These are phyloP conservation scores for Disparrhopalites patrizii DNA, from an alignment of 2,888 invertebrate species.

Conservation along the genomic window DNA sequence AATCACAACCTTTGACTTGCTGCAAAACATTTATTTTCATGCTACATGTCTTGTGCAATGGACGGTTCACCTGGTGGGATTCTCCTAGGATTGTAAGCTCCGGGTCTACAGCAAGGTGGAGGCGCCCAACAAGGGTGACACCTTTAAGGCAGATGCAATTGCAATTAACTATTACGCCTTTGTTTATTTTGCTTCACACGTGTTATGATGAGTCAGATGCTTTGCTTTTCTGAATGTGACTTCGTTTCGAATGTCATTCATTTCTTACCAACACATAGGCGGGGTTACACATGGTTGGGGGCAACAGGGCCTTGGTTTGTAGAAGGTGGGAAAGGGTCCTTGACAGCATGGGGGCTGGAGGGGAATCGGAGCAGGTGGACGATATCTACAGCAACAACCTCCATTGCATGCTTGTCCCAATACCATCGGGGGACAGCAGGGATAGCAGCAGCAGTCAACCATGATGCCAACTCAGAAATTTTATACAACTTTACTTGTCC, in stretches of 20 bases:
- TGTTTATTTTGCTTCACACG: too few relatives aligned
- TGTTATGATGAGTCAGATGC: too few relatives aligned
- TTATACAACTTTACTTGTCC: neutral
- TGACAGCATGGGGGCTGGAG: conserved; percentile 2
- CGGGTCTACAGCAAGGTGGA: conserved; percentile 18
- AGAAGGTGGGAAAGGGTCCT: neutral
- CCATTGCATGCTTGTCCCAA: conserved; percentile 14
- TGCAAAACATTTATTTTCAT: too few relatives aligned
- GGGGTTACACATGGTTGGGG: conserved; percentile 5
- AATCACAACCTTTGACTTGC: too few relatives aligned
- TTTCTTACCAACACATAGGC: conserved; percentile 5
- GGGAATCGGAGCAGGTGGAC: neutral
- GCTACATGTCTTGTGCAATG: too few relatives aligned
- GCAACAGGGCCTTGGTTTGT: conserved; percentile 5
- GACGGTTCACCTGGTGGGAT: neutral
- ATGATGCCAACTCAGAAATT: neutral
- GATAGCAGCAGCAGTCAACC: neutral
- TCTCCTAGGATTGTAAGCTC: conserved; percentile 9
- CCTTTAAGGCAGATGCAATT: neutral
- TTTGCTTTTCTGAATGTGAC: too few relatives aligned
- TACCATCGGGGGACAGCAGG: conserved; percentile 3
- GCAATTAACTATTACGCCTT: neutral
- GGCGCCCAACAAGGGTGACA: conserved; percentile 18
- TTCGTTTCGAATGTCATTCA: neutral
- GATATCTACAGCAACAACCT: conserved; percentile 4